Conservation (phyloP, 2,888 invertebrate species). For the Lumbricus terrestris region DNA sequence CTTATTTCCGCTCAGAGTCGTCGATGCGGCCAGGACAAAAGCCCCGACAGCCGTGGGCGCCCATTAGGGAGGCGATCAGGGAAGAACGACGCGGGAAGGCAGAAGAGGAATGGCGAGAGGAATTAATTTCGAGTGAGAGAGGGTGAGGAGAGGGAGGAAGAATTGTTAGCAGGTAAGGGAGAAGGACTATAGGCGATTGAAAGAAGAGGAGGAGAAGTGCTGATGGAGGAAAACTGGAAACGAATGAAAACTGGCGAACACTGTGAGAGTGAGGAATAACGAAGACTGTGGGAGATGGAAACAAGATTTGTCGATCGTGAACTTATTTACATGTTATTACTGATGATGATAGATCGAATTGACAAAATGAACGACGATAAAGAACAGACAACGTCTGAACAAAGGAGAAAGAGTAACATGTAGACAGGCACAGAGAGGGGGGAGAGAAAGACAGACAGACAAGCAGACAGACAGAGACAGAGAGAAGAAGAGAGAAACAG, state of each 20-base stretch:
- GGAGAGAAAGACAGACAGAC: neutral
- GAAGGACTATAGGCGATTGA: neutral
- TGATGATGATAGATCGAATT: no score
- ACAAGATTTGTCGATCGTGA: no score
- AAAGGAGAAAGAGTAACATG: no score
- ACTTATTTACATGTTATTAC: no score
- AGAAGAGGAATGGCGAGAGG: neutral
- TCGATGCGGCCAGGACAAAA: neutral
- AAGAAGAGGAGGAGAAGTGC: neutral
- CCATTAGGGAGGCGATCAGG: neutral
- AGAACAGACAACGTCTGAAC: no score
- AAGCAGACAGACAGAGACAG: no score
- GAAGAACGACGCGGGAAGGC: neutral
- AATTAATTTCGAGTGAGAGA: neutral
- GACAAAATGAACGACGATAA: neutral
- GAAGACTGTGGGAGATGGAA: no score
- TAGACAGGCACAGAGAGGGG: neutral
- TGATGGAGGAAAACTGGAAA: neutral
- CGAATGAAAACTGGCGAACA: no score
- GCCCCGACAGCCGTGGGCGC: neutral
- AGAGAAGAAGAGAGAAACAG: no score
- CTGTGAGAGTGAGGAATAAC: no score
- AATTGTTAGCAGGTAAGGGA: neutral
- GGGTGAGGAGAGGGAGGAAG: neutral
- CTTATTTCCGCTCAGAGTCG: constrained; percentile 3